These are phyloP conservation scores for Ammodramus savannarum DNA, from an alignment of 2,113 vertebrate species.

Conservation along the genomic window DNA sequence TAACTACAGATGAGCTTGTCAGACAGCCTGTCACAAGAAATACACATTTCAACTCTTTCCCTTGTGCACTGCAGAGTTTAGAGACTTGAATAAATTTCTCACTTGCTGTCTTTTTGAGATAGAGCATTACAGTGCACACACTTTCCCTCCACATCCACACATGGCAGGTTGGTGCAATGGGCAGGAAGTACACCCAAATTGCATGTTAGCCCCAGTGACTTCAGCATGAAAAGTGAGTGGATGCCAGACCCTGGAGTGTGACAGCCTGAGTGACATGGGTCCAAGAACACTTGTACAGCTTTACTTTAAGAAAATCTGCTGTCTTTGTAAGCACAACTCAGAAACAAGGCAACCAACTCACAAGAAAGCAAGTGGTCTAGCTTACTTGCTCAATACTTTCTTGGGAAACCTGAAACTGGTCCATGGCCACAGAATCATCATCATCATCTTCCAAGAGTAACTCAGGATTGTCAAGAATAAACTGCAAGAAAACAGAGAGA, in stretches of 20 bases:
- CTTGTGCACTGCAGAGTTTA: background rate
- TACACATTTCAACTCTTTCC: background rate
- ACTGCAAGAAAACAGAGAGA: constrained; percentile 24
- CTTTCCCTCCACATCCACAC: accelerated
- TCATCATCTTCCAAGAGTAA: constrained; percentile 54
- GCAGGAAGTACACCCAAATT: background rate
- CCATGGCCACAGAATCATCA: constrained; percentile 29
- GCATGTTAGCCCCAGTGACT: background rate
- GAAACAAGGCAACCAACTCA: background rate
- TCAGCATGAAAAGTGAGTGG: background rate
- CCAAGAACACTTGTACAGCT: background rate
- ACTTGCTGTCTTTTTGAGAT: background rate
- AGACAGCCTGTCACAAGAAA: background rate
- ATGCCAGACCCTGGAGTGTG: background rate
- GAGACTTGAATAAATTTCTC: background rate
- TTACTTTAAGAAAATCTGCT: background rate
- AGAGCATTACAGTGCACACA: background rate
- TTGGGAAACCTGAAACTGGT: constrained; percentile 65
- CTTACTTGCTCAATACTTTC: constrained; percentile 75
- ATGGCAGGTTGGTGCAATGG: accelerated
- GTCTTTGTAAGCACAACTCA: background rate
- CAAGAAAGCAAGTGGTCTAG: background rate
- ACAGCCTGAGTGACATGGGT: background rate
- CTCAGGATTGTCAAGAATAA: constrained; percentile 71
- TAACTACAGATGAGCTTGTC: background rate